Conservation (phyloP, 2,113 vertebrate species). For the Phainopepla nitens region DNA sequence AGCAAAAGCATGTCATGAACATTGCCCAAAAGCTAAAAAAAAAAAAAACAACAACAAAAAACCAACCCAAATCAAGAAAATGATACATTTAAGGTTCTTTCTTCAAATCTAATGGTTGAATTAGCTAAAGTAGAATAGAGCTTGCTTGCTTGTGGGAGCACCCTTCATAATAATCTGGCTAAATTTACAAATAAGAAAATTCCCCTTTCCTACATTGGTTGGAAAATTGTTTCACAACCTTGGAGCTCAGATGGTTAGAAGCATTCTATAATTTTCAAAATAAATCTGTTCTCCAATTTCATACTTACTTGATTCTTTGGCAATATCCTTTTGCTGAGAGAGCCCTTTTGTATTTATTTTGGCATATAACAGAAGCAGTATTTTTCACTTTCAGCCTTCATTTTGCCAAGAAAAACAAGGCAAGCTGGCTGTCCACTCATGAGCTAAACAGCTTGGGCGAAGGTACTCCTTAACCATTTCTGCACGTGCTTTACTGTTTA, state of each 20-base stretch:
- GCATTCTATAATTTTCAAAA: neutral
- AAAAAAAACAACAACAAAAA: too few species aligned
- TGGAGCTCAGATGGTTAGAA: neutral
- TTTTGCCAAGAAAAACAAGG: slow-evolving; percentile 33
- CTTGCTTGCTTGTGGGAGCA: neutral
- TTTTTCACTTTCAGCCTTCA: neutral
- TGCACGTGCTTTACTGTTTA: neutral
- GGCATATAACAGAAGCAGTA: neutral
- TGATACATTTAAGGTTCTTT: neutral
- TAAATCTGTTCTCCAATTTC: neutral
- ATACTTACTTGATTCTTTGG: neutral
- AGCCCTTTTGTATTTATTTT: slow-evolving; percentile 25
- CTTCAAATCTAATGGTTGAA: neutral
- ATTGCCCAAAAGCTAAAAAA: neutral
- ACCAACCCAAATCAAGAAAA: neutral
- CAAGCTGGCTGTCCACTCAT: neutral
- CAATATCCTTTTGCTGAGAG: neutral
- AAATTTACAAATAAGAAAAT: neutral
- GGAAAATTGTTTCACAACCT: neutral
- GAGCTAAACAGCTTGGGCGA: neutral
- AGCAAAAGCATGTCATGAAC: neutral
- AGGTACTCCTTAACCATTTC: neutral
- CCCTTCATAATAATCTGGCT: neutral
- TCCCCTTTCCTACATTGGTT: neutral
- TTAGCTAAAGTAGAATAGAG: neutral